Evolutionary conservation across 2,113 vertebrate genomes (phyloP).

Genomic region (Phoxinus phoxinus): DNA sequence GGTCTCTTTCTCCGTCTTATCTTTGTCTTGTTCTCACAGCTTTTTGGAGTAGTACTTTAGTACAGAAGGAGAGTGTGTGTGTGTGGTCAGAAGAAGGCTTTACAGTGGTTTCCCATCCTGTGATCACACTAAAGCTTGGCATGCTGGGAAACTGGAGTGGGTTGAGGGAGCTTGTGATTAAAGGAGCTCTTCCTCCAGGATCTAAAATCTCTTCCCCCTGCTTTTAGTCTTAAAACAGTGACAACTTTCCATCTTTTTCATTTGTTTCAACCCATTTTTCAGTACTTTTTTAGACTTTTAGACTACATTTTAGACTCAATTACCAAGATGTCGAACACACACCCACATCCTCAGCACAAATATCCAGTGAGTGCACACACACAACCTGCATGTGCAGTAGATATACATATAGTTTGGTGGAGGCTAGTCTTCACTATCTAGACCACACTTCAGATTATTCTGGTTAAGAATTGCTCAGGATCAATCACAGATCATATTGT

Average conservation of each 20-base stretch:
- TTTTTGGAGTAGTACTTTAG: constrained; percentile 26
- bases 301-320: not conserved
- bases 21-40: constrained; percentile 33
- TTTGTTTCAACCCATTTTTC: constrained; percentile 29
- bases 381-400: not conserved
- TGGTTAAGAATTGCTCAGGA: not conserved
- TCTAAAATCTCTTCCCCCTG: constrained; percentile 19
- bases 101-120: constrained; percentile 21
- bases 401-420: not conserved
- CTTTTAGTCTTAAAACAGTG: constrained; percentile 10
- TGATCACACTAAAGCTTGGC: constrained; percentile 15
- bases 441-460: not conserved
- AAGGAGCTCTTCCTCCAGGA: not conserved
- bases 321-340: constrained; percentile 48
- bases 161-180: constrained; percentile 35
- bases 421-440: not conserved
- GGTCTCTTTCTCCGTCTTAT: constrained; percentile 40
- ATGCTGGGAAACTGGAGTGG: constrained; percentile 34
- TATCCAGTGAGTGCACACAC: not conserved
- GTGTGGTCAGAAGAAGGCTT: constrained; percentile 20
- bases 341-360: constrained; percentile 22
- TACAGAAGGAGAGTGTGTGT: not conserved
- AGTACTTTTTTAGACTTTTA: not conserved
- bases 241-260: constrained; percentile 38
- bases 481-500: not conserved